A percentile compares a stretch with the other conserved stretches of the same genome.
These are phyloP conservation scores for Lichenostomus cassidix DNA, from an alignment of 2,113 vertebrate species.

Conservation along the genomic window DNA sequence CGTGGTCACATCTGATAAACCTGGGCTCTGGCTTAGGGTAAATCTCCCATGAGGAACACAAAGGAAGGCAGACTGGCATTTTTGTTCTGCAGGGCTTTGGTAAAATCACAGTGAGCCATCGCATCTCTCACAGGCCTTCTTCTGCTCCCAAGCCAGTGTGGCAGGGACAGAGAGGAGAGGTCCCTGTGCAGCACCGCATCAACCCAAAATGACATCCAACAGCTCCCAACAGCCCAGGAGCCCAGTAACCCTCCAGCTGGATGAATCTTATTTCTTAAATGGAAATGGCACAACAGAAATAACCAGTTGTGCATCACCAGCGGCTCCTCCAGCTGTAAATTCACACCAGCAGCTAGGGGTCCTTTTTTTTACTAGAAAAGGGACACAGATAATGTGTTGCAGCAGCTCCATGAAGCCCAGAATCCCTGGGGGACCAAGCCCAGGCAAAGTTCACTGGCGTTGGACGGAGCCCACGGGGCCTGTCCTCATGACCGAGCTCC, in stretches of 20 bases:
- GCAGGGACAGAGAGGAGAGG: not conserved
- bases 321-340: not conserved
- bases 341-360: not conserved
- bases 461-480: rapidly evolving
- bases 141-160: not conserved
- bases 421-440: not conserved
- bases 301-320: not conserved
- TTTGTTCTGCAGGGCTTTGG: not conserved
- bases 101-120: not conserved
- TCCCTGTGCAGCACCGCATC: not conserved
- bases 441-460: rapidly evolving
- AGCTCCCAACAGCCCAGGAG: not conserved
- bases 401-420: conserved; percentile 7
- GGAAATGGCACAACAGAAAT: not conserved
- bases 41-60: not conserved
- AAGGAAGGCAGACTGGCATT: not conserved
- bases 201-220: not conserved
- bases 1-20: not conserved
- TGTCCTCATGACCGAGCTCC: not conserved
- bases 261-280: not conserved
- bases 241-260: not conserved
- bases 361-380: not conserved
- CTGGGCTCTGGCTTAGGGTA: conserved; percentile 1
- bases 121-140: rapidly evolving
- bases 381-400: not conserved